Evolutionary conservation across 2,113 vertebrate genomes (phyloP).

Genomic region (Oreochromis tanganicae): DNA sequence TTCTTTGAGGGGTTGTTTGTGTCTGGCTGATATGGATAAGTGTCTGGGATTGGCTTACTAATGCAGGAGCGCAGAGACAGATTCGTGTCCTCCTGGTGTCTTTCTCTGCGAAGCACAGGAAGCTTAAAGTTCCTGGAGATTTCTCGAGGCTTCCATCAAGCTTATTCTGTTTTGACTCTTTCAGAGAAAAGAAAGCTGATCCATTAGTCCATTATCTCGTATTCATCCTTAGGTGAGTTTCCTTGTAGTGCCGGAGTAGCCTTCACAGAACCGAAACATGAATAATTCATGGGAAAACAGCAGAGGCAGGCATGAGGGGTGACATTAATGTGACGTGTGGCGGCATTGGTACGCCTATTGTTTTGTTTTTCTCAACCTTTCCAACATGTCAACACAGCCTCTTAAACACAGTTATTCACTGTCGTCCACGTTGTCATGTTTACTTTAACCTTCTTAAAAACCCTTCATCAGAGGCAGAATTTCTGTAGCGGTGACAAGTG

Average conservation of each 20-base stretch:
- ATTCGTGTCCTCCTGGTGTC: neutral
- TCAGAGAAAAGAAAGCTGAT: neutral
- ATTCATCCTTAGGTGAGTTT: neutral
- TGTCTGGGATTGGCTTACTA: neutral
- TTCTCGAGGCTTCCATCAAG: neutral
- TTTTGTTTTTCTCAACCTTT: neutral
- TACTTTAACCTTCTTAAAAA: neutral
- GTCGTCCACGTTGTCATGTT: neutral
- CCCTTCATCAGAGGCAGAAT: conserved; percentile 11
- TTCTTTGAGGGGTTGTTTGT: conserved; percentile 31
- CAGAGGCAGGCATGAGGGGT: neutral
- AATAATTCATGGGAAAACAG: conserved; percentile 48
- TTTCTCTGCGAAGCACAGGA: neutral
- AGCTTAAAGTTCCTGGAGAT: neutral
- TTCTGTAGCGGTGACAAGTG: conserved; percentile 6
- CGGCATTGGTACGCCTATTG: neutral
- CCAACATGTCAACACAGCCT: neutral
- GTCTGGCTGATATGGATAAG: conserved; percentile 26
- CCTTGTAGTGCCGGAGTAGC: neutral
- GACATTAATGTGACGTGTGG: neutral
- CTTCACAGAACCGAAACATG: neutral
- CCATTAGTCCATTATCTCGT: conserved; percentile 16
- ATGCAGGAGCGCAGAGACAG: neutral
- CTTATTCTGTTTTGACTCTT: conserved; percentile 3
- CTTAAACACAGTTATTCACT: neutral